phyloP scores from a whole-genome alignment of 2,113 vertebrate genomes.

The Oxyura jamaicensis region DNA sequence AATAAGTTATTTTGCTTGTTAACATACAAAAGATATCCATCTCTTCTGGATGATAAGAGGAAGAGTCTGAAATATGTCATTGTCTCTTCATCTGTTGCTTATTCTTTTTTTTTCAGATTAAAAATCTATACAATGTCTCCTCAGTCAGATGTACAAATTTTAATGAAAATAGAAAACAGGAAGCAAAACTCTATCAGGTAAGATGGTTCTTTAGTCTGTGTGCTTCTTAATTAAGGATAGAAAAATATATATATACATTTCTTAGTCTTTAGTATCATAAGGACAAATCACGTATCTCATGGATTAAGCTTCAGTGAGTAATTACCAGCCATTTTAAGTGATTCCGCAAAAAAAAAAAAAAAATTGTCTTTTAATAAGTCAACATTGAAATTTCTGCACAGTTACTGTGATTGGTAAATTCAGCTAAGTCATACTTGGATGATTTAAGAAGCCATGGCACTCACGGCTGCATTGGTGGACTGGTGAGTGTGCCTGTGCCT shows the following conservation, averaged over 20 bases:
- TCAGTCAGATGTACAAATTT: conserved; percentile 81
- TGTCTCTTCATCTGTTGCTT: not conserved
- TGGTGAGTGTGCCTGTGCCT: not conserved
- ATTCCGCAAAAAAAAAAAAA: too few relatives aligned
- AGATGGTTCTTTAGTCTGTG: conserved; percentile 22
- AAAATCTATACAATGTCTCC: conserved; percentile 81
- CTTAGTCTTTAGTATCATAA: not conserved
- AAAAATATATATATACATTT: accelerated
- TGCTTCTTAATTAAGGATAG: not conserved
- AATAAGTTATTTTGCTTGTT: not conserved
- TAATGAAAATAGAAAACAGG: conserved; percentile 91
- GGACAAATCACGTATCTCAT: not conserved
- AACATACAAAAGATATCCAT: not conserved
- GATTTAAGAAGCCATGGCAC: not conserved
- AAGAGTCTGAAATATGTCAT: not conserved
- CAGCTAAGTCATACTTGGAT: not conserved
- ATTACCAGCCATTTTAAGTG: not conserved
- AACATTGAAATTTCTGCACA: not conserved
- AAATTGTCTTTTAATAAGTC: not conserved
- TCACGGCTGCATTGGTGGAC: not conserved
- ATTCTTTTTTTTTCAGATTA: conserved; percentile 79
- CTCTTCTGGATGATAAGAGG: not conserved
- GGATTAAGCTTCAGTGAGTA: not conserved
- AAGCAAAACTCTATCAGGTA: conserved; percentile 85
- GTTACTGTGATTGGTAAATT: not conserved